Base-by-base conservation (phyloP, 2,888 invertebrate genomes). In the Aplocera efformata region DNA sequence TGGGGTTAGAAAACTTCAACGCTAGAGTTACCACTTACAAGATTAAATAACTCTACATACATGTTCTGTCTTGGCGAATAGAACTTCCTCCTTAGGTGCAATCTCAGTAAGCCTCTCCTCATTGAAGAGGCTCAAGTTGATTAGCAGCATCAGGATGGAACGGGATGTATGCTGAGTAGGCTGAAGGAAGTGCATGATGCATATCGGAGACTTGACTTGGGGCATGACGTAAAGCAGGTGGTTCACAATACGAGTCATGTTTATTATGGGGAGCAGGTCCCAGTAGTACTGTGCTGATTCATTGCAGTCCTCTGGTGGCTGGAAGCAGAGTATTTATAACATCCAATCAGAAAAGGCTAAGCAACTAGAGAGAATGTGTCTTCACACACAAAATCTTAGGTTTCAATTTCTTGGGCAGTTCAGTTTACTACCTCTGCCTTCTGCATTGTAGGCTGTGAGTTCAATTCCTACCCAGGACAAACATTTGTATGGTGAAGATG, bases 211-310 rank as follows among this genome's bases (percentile, higher is more conserved):
- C 0, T 53, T 51, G 1, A 65, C 55, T 44, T 74, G 64, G 0
- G 73, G 73, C 57, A 71, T 66, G 1, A 60, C 55, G 0, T 71
- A 62, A 0, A 78, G 50, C 1, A 83, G 30, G 31, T 80, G 68
- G 45, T 80, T 83, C 10, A 77, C 59, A 0, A 80, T 71, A 7
- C 85, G 64, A 0, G 72, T 79, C 61, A 76, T 66, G 53, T 86
- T 84, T 32, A 86, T 79, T 0, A 84, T 67, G 0, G 86, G 84
- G 0, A 85, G 42, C 0, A 88, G 56, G 39, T 88, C 86, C 66
- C 74, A 66, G 51, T 85, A 88, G 56, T 84, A 85, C 0, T 52
- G 31, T 0, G 64, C 61, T 35, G 81, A 75, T n/a, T 80, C 78
- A 11, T 76, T 82, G 1, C 63, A 52, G 1, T 44, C 56, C 31